Percentiles rank a stretch among this genome's conserved stretches.
phyloP scores from a whole-genome alignment of 2,888 invertebrate species.

The Drosophila neoperkinsi region DNA sequence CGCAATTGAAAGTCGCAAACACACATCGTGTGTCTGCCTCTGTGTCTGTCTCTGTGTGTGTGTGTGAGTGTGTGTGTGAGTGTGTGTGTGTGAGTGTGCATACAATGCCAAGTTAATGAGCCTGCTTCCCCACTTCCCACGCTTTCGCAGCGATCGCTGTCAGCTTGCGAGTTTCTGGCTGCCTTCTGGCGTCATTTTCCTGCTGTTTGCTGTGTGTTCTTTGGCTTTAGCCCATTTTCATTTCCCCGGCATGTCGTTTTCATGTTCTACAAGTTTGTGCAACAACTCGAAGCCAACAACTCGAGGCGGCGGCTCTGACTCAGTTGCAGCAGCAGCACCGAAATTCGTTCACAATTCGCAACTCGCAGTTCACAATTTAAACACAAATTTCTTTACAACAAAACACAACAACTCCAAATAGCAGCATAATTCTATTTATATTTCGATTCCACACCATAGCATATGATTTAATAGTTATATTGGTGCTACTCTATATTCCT shows the following conservation, averaged over 20 bases:
- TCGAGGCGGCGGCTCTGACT: slow-evolving; percentile 28
- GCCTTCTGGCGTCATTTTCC: slow-evolving; percentile 44
- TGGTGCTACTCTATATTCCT: background rate
- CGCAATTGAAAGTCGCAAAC: slow-evolving; percentile 60
- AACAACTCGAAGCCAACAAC: slow-evolving; percentile 66
- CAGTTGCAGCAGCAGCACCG: slow-evolving; percentile 11
- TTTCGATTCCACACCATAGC: background rate
- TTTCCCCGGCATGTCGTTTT: slow-evolving; percentile 64
- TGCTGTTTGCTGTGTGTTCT: slow-evolving; percentile 24
- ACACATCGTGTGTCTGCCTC: slow-evolving; percentile 7
- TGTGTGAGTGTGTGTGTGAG: slow-evolving; percentile 15
- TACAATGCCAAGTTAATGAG: slow-evolving; percentile 71
- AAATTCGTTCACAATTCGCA: slow-evolving; percentile 15
- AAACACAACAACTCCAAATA: background rate
- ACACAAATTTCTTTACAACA: slow-evolving; percentile 51
- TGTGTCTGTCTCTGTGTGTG: background rate
- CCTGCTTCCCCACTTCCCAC: slow-evolving; percentile 28
- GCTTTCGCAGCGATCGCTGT: background rate
- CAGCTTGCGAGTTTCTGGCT: slow-evolving; percentile 21
- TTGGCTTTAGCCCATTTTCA: slow-evolving; percentile 45
- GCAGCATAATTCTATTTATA: background rate
- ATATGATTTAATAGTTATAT: background rate
- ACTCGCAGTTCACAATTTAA: slow-evolving; percentile 37
- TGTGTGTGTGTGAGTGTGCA: slow-evolving; percentile 16
- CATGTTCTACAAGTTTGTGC: slow-evolving; percentile 72